Evolutionary conservation across 2,797 vertebrate genomes (phyloP).

Genomic region (Arctocebus calabarensis): DNA sequence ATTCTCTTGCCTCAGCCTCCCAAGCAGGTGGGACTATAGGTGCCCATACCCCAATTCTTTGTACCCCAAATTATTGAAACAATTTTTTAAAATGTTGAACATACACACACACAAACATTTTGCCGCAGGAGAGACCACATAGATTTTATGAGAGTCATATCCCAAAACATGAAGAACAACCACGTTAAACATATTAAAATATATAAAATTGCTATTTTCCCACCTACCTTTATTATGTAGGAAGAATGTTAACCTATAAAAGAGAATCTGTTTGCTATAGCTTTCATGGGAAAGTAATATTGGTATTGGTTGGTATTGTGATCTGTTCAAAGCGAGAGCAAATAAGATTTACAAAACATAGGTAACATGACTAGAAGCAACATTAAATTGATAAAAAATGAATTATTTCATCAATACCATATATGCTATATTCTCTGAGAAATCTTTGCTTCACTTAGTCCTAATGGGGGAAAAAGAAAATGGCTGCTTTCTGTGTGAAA

Average conservation of each 20-base stretch:
- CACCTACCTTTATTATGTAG: background rate
- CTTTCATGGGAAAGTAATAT: background rate
- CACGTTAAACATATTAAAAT: background rate
- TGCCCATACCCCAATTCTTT: no score
- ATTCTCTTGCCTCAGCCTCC: no score
- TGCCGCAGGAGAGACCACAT: background rate
- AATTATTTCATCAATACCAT: background rate
- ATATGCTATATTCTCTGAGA: background rate
- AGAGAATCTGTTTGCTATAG: constrained; percentile 1
- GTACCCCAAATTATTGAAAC: no score
- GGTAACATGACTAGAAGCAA: background rate
- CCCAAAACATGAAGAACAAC: background rate
- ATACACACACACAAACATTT: background rate
- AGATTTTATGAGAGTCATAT: background rate
- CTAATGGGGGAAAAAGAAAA: background rate
- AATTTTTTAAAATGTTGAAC: background rate
- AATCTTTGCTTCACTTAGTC: background rate
- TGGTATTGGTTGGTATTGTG: background rate
- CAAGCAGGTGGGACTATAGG: no score
- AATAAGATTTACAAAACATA: background rate
- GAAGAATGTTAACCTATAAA: background rate
- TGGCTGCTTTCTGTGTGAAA: background rate
- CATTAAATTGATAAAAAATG: background rate
- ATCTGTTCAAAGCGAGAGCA: constrained; percentile 15
- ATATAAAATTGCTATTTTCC: background rate